A percentile compares a stretch with the other conserved stretches of the same genome.
Conservation (phyloP, 37 sponge, comb jelly and placozoan species). For the Crambe crambe region DNA sequence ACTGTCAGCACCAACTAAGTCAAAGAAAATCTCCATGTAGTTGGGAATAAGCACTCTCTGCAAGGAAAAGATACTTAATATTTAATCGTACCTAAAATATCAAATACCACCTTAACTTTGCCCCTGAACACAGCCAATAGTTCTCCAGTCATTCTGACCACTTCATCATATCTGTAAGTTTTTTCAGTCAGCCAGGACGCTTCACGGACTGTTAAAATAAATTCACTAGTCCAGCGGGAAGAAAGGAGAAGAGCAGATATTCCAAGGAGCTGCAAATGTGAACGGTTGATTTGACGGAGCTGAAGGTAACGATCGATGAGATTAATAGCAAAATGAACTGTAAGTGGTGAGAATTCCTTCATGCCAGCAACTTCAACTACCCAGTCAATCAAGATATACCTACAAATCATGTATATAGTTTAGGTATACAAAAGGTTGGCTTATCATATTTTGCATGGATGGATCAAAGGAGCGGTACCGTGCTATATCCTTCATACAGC, state of each 20-base stretch:
- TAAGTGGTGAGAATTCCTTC: conserved; percentile 65
- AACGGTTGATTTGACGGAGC: conserved; percentile 17
- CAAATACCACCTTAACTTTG: conserved; percentile 64
- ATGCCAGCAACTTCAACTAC: conserved; percentile 79
- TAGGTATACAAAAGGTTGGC: too few relatives aligned
- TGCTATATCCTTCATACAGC: too few relatives aligned
- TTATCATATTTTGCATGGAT: too few relatives aligned
- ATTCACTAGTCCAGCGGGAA: conserved; percentile 38
- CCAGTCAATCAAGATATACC: conserved; percentile 93
- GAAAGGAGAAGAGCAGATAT: conserved; percentile 74
- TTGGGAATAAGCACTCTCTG: conserved; percentile 49
- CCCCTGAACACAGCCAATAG: conserved; percentile 59
- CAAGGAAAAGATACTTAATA: background rate
- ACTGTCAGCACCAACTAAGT: conserved; percentile 13
- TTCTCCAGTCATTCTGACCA: conserved; percentile 85
- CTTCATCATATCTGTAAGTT: conserved; percentile 82
- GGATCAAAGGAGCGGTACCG: too few relatives aligned
- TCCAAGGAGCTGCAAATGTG: conserved; percentile 77
- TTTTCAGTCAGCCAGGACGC: conserved; percentile 86
- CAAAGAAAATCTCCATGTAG: conserved; percentile 60
- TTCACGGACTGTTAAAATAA: conserved; percentile 67
- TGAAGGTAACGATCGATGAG: conserved; percentile 71
- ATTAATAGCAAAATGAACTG: conserved; percentile 69
- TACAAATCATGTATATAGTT: too few relatives aligned
- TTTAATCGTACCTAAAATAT: too few relatives aligned